Evolutionary conservation across 2,888 invertebrate genomes (phyloP), one percentile per base, ranked within the genome.

Genomic region (Blastobasis lacticolella): DNA sequence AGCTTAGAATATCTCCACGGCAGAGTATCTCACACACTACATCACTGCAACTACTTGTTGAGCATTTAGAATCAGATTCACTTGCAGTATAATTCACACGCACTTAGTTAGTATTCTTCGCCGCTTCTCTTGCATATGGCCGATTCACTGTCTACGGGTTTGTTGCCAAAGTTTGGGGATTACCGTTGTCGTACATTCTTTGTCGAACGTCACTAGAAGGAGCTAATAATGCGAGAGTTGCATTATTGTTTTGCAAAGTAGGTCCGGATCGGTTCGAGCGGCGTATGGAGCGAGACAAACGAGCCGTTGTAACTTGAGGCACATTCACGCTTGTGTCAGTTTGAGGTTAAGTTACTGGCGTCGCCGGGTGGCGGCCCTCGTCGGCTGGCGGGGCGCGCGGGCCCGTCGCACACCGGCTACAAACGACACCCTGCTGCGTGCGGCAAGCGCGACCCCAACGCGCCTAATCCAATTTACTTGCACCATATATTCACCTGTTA

Each of bases 291-390:
- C 23, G 68, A 72, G 71, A 67, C 66, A 74, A 74, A 73, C 69
- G 69, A 73, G 75, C 73, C 72, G 77, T 77, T 72, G 76, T 79
- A 78, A 78, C 77, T 75, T 74, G 79, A 80, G 76, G 79, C 83
- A 79, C 78, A 77, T 76, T 84, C 82, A 81, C 85, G 83, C 79
- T 84, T 81, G 84, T 81, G 82, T 82, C 82, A 76, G 79, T 87
- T 87, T 88, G 83, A 87, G 88, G 88, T 88, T 87, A 87, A 83
- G 81, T 85, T 82, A 84, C 84, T 79, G 80, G 78, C 83, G 76
- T 46, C 79, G 76, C 84, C 82, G 82, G 81, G 78, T 73, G 82
- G 78, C 78, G 72, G 82, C 77, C 71, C 73, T 67, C 52, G 57
- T 60, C 55, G 57, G 66, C 64, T 63, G 64, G 64, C 75, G 73